Conservation (phyloP, 2,113 vertebrate genomes). For the Sceloporus undulatus region DNA sequence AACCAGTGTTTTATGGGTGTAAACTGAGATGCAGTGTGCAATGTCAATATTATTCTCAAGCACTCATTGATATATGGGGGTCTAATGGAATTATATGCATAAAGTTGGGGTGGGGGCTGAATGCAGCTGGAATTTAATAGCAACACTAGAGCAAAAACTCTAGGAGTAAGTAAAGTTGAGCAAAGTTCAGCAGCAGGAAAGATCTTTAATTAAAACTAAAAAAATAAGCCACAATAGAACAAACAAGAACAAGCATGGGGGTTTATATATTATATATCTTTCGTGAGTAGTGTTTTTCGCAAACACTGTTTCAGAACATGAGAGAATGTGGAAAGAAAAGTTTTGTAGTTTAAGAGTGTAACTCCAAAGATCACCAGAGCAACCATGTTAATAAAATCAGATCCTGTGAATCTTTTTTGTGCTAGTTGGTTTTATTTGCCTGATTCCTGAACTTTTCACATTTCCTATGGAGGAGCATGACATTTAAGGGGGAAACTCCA, state of each 20-base stretch:
- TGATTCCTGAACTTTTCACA: not conserved
- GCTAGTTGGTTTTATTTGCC: not conserved
- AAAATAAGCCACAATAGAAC: not conserved
- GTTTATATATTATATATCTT: accelerated
- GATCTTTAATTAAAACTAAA: conserved; percentile 30
- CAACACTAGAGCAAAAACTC: conserved; percentile 46
- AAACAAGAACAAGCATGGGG: not conserved
- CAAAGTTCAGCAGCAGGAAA: conserved; percentile 44
- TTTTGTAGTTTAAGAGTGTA: accelerated
- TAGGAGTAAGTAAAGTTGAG: conserved; percentile 38
- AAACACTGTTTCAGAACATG: not conserved
- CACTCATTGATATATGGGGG: conserved; percentile 39
- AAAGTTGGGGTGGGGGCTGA: conserved; percentile 62
- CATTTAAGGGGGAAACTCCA: not conserved
- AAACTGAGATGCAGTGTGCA: conserved; percentile 56
- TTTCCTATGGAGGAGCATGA: not conserved
- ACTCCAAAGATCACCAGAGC: not conserved
- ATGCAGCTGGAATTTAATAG: conserved; percentile 50
- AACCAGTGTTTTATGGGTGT: conserved; percentile 55
- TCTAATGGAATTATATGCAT: conserved; percentile 60
- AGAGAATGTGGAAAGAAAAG: not conserved
- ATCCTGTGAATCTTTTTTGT: conserved; percentile 1
- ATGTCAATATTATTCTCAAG: conserved; percentile 57
- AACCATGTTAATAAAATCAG: not conserved
- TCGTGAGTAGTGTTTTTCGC: not conserved